phyloP scores from a whole-genome alignment of 2,113 vertebrate species.

The Pao palembangensis region DNA sequence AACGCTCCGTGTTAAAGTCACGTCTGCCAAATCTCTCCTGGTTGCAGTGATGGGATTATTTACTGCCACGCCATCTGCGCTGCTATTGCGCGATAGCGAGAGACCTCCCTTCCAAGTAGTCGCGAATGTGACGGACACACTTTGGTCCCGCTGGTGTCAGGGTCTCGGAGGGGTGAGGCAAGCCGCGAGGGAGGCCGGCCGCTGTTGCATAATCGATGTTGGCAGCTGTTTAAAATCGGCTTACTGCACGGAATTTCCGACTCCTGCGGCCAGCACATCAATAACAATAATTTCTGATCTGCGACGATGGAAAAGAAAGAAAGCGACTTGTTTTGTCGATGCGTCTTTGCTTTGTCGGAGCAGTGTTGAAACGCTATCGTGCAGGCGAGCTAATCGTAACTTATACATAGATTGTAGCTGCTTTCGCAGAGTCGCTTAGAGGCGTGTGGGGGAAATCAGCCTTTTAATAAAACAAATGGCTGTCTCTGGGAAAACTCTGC shows the following conservation, averaged over 20 bases:
- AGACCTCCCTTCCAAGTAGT: constrained; percentile 53
- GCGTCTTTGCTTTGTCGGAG: too few species aligned
- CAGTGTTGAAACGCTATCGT: too few species aligned
- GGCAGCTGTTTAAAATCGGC: constrained; percentile 56
- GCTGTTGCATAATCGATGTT: constrained; percentile 48
- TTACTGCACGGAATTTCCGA: constrained; percentile 19
- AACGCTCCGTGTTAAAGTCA: constrained; percentile 53
- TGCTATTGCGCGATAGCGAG: constrained; percentile 45
- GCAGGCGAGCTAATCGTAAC: too few species aligned
- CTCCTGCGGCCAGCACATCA: constrained; percentile 2
- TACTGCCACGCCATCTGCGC: constrained; percentile 49
- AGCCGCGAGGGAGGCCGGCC: constrained; percentile 45
- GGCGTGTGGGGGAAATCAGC: too few species aligned
- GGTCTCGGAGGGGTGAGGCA: constrained; percentile 44
- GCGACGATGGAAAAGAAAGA: too few species aligned
- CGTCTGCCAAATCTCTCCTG: constrained; percentile 53
- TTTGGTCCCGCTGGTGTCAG: constrained; percentile 31
- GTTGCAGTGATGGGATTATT: constrained; percentile 62
- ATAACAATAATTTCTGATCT: background rate
- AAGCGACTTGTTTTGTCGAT: too few species aligned
- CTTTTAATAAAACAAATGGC: too few species aligned
- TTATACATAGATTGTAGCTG: too few species aligned
- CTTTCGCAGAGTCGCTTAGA: too few species aligned
- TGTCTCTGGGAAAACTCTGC: too few species aligned
- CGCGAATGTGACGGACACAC: constrained; percentile 57